phyloP scores from a whole-genome alignment of 2,797 vertebrate species.

The Falco peregrinus region DNA sequence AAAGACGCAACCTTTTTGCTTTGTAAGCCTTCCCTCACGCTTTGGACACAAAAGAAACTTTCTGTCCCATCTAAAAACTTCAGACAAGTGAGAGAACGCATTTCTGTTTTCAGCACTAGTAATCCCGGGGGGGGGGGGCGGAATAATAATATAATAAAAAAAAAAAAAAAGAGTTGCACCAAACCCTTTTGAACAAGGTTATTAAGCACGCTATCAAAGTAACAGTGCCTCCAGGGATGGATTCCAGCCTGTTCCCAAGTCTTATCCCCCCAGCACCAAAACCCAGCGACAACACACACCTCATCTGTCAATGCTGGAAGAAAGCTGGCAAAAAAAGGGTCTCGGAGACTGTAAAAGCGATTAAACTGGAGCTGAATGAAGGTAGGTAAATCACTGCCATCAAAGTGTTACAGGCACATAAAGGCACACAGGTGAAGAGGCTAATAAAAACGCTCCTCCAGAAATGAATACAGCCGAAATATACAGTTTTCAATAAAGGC shows the following conservation, averaged over 20 bases:
- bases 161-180: neutral
- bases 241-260: conserved; percentile 17
- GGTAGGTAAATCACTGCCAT: conserved; percentile 45
- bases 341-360: conserved; percentile 14
- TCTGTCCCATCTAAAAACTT: conserved; percentile 11
- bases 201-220: conserved; percentile 1
- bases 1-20: neutral
- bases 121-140: neutral
- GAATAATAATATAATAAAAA: neutral
- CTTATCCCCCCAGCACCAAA: neutral
- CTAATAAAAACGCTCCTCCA: conserved; percentile 37
- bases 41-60: conserved; percentile 55
- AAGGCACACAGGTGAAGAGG: conserved; percentile 59
- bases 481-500: conserved; percentile 21
- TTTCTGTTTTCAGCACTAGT: neutral
- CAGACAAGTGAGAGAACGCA: neutral
- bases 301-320: conserved; percentile 29
- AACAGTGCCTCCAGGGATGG: neutral
- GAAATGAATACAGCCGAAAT: neutral
- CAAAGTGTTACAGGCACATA: conserved; percentile 52
- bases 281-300: neutral
- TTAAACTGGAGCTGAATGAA: conserved; percentile 47
- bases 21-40: neutral
- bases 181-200: conserved; percentile 2
- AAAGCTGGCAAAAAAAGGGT: neutral